Conservation (phyloP, 2,888 invertebrate species). For the Polymixis lichenea region DNA sequence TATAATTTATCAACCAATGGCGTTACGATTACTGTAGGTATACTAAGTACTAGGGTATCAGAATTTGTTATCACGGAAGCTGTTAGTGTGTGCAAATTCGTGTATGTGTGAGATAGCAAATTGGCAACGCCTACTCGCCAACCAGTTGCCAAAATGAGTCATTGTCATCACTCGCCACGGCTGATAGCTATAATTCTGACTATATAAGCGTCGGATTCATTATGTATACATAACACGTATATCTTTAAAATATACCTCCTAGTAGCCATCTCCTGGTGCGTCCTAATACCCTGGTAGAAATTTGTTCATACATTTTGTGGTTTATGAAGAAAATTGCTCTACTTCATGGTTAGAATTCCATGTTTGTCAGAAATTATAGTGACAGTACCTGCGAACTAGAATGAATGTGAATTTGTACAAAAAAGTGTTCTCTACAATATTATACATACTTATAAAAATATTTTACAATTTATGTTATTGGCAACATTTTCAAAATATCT, state of each 20-base stretch:
- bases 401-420: neutral
- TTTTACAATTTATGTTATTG: conserved; percentile 23
- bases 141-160: conserved; percentile 87
- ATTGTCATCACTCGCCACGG: conserved; percentile 71
- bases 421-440: conserved; percentile 1
- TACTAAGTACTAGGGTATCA: conserved; percentile 78
- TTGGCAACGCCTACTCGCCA: conserved; percentile 84
- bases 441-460: neutral
- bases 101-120: conserved; percentile 75
- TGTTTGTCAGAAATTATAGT: conserved; percentile 22
- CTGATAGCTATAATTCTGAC: conserved; percentile 53
- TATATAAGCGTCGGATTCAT: conserved; percentile 49
- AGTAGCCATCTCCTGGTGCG: conserved; percentile 60
- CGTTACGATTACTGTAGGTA: conserved; percentile 65
- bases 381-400: conserved; percentile 6
- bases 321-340: conserved; percentile 64
- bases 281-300: conserved; percentile 75
- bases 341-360: conserved; percentile 42
- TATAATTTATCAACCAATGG: conserved; percentile 42
- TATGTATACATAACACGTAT: conserved; percentile 56
- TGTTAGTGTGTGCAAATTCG: conserved; percentile 75
- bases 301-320: conserved; percentile 73
- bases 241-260: conserved; percentile 35
- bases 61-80: conserved; percentile 66
- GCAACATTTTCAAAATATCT: conserved; percentile 44